These are phyloP conservation scores for Gastrophysa polygoni DNA, from an alignment of 2,888 invertebrate genomes.

Conservation along the genomic window DNA sequence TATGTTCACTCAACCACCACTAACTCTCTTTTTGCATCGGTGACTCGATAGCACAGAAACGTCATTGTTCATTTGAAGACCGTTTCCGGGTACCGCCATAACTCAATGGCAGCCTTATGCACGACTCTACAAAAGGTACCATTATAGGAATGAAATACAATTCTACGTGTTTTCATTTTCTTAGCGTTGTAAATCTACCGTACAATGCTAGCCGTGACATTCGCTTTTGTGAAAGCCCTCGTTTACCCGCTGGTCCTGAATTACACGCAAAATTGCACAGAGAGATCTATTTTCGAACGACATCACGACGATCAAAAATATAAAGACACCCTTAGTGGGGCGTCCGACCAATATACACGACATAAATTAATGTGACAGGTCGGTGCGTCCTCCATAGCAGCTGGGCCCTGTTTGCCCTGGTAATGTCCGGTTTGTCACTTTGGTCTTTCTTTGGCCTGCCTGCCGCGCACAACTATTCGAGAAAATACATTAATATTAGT, in stretches of 20 bases:
- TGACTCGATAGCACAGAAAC: conserved; percentile 22
- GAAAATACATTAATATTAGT: conserved; percentile 58
- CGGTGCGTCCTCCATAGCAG: conserved; percentile 42
- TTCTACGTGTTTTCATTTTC: conserved; percentile 32
- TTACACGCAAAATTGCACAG: conserved; percentile 56
- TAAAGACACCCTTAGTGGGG: conserved; percentile 40
- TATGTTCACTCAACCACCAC: conserved; percentile 26
- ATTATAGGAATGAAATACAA: conserved; percentile 30
- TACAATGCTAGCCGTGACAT: conserved; percentile 44
- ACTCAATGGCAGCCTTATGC: conserved; percentile 22
- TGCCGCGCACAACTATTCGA: conserved; percentile 53
- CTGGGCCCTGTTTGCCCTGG: conserved; percentile 28
- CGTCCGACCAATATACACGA: conserved; percentile 33
- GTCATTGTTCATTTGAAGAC: conserved; percentile 26
- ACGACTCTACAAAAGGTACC: conserved; percentile 29
- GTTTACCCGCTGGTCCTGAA: conserved; percentile 44
- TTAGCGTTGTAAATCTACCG: conserved; percentile 32
- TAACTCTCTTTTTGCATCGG: conserved; percentile 26
- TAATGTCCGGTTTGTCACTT: conserved; percentile 19
- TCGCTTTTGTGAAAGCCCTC: conserved; percentile 40
- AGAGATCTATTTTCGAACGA: conserved; percentile 49
- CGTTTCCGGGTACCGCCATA: conserved; percentile 24
- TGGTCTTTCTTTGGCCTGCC: conserved; percentile 43
- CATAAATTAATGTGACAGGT: conserved; percentile 48
- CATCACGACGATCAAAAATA: conserved; percentile 48